These are phyloP conservation scores for Trachythela sp. DNA, from an alignment of 64 coral and sea anemone genomes.

Conservation along the genomic window DNA sequence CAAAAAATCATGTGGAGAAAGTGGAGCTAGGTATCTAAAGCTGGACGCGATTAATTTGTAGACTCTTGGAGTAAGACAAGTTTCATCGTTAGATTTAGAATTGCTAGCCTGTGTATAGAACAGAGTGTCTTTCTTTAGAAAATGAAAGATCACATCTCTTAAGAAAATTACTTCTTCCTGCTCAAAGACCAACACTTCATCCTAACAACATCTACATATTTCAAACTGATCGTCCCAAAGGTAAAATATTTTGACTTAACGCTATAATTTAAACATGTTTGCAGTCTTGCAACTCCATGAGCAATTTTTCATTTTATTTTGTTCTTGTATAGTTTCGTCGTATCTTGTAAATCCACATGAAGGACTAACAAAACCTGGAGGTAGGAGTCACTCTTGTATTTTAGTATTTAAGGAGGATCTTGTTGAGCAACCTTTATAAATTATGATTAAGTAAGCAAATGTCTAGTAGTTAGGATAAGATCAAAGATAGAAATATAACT, in stretches of 20 bases:
- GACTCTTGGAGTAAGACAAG: no score
- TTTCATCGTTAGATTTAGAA: no score
- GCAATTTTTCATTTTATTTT: not conserved
- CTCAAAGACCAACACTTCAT: not conserved
- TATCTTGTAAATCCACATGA: slow-evolving; percentile 55
- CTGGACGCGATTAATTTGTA: no score
- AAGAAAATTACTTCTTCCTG: not conserved
- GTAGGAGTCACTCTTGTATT: slow-evolving; percentile 22
- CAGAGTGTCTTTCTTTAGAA: slow-evolving; percentile 24
- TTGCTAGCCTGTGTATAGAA: no score
- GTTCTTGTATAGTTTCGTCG: not conserved
- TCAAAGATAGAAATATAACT: no score
- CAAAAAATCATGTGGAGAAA: no score
- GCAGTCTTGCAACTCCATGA: not conserved
- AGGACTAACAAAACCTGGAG: slow-evolving; percentile 47
- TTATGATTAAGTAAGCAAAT: no score
- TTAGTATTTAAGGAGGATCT: no score
- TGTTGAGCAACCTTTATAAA: no score
- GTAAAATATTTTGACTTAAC: not conserved
- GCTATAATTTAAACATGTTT: no score
- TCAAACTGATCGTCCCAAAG: not conserved
- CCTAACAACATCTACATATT: not conserved
- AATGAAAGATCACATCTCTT: not conserved
- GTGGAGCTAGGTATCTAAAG: no score
- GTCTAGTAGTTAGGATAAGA: no score